phyloP scores from a whole-genome alignment of 35 echinoderm and acorn worm genomes.

The Antedon bifida region DNA sequence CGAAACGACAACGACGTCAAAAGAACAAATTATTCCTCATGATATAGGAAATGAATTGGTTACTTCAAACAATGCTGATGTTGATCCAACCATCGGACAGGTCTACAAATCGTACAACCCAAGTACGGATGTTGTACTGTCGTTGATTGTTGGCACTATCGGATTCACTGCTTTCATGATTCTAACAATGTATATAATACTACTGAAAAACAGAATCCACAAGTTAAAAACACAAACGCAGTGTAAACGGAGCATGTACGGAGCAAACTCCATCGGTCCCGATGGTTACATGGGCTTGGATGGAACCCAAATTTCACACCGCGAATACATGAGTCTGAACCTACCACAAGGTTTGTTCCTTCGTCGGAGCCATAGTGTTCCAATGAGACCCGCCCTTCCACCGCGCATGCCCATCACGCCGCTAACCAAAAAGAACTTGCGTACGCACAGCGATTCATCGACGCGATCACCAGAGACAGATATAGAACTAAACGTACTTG shows the following conservation, averaged over 20 bases:
- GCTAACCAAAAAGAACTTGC: neutral
- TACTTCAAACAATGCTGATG: neutral
- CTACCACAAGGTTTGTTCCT: constrained; percentile 53
- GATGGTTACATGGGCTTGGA: constrained; percentile 91
- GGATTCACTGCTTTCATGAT: constrained; percentile 49
- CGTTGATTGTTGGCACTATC: constrained; percentile 54
- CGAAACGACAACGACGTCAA: neutral
- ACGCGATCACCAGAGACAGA: neutral
- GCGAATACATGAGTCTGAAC: constrained; percentile 87
- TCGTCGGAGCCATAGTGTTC: neutral
- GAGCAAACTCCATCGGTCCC: constrained; percentile 34
- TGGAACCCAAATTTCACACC: constrained; percentile 68
- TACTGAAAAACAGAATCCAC: constrained; percentile 41
- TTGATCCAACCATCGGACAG: neutral
- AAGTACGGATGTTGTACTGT: constrained; percentile 36
- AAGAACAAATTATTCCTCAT: neutral
- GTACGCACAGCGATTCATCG: neutral
- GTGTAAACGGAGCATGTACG: constrained; percentile 32
- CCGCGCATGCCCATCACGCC: neutral
- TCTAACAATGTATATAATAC: constrained; percentile 47
- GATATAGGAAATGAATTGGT: neutral
- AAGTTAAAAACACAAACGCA: constrained; percentile 26
- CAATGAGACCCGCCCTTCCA: neutral
- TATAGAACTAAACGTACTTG: neutral
- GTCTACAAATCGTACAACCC: neutral